Percentiles rank a stretch among this genome's conserved stretches.
Evolutionary conservation across 2,113 vertebrate species (phyloP).

Genomic region (Climacteris rufus): DNA sequence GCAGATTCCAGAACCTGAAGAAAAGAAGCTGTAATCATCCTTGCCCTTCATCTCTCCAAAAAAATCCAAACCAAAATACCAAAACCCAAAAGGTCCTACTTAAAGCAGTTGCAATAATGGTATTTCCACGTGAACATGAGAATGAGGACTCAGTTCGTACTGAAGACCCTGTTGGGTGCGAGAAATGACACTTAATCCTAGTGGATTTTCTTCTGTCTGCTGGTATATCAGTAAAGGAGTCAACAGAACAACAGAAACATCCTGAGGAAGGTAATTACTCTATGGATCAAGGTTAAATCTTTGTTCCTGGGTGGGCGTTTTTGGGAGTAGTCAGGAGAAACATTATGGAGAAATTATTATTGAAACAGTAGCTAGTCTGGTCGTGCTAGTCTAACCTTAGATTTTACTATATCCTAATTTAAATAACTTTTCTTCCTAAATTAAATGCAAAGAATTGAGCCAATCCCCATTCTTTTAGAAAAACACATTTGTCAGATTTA

Average conservation of each 20-base stretch:
- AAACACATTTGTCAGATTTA: neutral
- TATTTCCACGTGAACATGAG: neutral
- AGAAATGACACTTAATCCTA: neutral
- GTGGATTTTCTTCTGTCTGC: neutral
- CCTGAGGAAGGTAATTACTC: neutral
- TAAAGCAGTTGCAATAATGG: neutral
- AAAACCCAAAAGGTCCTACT: neutral
- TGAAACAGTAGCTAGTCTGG: neutral
- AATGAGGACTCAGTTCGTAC: neutral
- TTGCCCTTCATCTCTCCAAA: neutral
- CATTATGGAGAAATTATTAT: neutral
- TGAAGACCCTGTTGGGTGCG: neutral
- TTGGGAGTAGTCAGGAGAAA: neutral
- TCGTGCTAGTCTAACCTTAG: neutral
- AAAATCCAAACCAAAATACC: neutral
- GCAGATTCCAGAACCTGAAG: neutral
- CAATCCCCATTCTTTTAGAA: neutral
- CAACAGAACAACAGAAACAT: neutral
- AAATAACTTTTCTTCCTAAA: neutral
- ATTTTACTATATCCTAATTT: neutral
- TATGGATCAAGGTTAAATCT: neutral
- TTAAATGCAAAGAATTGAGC: neutral
- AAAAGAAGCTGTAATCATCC: neutral
- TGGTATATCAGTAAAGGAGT: neutral
- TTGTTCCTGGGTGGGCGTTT: fast-evolving